Evolutionary conservation across 2,113 vertebrate species (phyloP), one percentile per base, ranked within the genome.

Genomic region (Erythrolamprus reginae): DNA sequence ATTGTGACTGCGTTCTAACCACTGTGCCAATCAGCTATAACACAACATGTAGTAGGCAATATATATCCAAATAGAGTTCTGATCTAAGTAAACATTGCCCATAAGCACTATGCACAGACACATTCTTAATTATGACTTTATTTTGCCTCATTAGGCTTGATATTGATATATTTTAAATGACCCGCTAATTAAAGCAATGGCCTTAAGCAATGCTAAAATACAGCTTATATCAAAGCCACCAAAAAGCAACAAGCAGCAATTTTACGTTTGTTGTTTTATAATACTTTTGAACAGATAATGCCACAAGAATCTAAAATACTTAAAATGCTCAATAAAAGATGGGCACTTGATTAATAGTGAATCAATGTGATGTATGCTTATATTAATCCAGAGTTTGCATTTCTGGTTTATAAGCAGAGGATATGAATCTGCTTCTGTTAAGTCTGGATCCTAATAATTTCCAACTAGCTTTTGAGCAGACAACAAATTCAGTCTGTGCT

Each of bases 131-230:
- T 94, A 50, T 89, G 84, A 93, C 86, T 96, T 89, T 87, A 28
- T 94, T 93, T 94, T 93, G 95, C 94, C 94, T 86, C 89, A 93
- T 92, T 92, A 94, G 93, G 94, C 92, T 91, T 91, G 93, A 95
- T 94, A 94, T 84, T 92, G 84, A 93, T 96, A 92, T 55, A 91
- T 95, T 95, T 95, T 95, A 95, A 96, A 93, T 0, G 28, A 65
- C 38, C 77, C 91, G 88, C 91, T 95, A 96, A 96, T 95, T 96
- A 90, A 82, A 92, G 65, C 84, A 88, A 90, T 91, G 47, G 26
- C 93, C 70, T 93, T 55, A 92, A 93, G 93, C 92, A 88, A 86
- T n/a, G 50, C 47, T 93, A 91, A 94, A 95, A 94, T 93, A 56
- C 84, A 92, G 91, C n/a, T 94, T 94, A 93, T 65, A 91, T 93